Base-by-base conservation (phyloP, 2,888 invertebrate species). In the Ectemnius continuus region DNA sequence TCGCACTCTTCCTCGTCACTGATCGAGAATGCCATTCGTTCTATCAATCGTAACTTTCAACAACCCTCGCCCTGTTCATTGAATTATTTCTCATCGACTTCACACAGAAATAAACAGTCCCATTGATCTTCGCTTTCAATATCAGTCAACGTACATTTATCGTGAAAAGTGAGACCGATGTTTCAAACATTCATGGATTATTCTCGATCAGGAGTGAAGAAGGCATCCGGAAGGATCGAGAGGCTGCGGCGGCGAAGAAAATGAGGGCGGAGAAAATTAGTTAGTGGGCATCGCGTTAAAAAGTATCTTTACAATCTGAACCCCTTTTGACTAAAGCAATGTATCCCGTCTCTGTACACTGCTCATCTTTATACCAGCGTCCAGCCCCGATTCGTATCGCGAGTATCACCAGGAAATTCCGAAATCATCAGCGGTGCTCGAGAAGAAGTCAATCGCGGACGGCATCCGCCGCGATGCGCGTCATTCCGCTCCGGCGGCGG, bases 201-300 rank as follows among this genome's bases (percentile, higher is more conserved):
- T 52, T 52, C n/a, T 16, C 52, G 52, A 52, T 16, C 52, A 52
- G 52, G 52, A 11, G 6, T 8, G 6, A 6, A 36, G 36, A 36
- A 36, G 36, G 52, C n/a, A 14, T 14, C 1, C 8, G 23, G 45
- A 20, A 56, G 14, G 16, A 5, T 28, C 16, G 56, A 63, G 60
- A 13, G n/a, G 18, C 14, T 16, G 61, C 5, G 23, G 13, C 14
- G 36, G 62, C 77, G 77, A 76, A 76, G 76, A 66, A 67, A 70
- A 76, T 77, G 48, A 68, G 72, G 77, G 67, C 62, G 65, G 23
- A 76, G 36, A 36, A 36, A 76, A 71, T 70, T 48, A 75, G 61
- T 48, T 23, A 2, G 18, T 16, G 52, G 16, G 63, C 16, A 16
- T 61, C 28, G 52, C 60, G 23, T 61, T 26, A 58, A 76, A 56